Conservation (phyloP, 2,113 vertebrate genomes). For the Dolichallabes microphthalmus region DNA sequence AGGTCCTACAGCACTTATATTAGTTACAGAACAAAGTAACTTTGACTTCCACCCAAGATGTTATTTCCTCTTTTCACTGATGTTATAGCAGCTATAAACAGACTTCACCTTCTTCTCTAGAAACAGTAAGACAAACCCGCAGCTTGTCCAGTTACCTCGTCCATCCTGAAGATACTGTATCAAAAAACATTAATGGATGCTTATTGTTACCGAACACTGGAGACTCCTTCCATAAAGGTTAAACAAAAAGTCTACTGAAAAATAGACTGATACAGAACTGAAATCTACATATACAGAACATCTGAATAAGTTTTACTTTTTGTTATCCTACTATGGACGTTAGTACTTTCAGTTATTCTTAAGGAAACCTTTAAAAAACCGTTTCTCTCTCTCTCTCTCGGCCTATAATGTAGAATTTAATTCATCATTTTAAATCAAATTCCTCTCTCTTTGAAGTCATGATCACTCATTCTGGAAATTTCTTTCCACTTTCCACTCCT, state of each 20-base stretch:
- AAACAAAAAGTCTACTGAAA: not conserved
- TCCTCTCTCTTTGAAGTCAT: not conserved
- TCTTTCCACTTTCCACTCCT: not conserved
- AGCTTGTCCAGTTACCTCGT: too few relatives aligned
- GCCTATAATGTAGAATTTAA: not conserved
- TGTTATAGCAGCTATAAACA: not conserved
- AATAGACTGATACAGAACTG: not conserved
- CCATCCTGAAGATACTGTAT: not conserved
- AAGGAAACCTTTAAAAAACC: not conserved
- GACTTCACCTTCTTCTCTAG: not conserved
- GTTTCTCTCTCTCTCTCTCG: not conserved
- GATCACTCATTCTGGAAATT: not conserved
- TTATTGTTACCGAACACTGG: not conserved
- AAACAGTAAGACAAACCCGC: not conserved
- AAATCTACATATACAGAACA: not conserved
- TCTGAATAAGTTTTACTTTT: not conserved
- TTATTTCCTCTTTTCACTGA: not conserved
- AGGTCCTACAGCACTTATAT: not conserved
- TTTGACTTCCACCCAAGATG: not conserved
- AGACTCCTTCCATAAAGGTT: not conserved
- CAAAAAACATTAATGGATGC: not conserved
- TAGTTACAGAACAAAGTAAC: not conserved
- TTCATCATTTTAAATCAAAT: not conserved
- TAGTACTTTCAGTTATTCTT: not conserved
- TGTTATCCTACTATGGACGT: not conserved